Evolutionary conservation across 1,140 invertebrate genomes (phyloP), one percentile per base, ranked within the genome.

Genomic region (Lepidotrigona ventralis): DNA sequence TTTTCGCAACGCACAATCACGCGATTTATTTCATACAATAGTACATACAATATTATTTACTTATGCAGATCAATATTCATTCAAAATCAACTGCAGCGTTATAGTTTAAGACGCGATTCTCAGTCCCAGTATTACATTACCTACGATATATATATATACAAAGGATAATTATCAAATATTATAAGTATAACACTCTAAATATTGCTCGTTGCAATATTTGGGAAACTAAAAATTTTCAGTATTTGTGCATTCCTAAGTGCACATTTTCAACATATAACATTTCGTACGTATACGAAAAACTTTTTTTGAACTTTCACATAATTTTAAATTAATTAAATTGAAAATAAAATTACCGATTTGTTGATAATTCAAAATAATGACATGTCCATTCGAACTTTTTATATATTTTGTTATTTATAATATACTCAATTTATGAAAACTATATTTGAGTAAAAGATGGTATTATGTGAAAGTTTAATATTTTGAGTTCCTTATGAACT

Each of bases 1-100:
- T 90, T 86, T 89, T 77, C 51, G 76, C 63, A 60, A 83, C 86
- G 68, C 83, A 85, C 81, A 88, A 66, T 89, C 76, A 82, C 69
- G 84, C 72, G 70, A 84, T 89, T 85, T 89, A 77, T 72, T 89
- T 86, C 72, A 83, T 87, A 89, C 83, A 90, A 89, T 87, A 89
- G 64, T 77, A 85, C 84, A 81, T 86, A 88, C 85, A 88, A 72
- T 83, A 68, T 82, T 81, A 82, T 79, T 72, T 75, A 69, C 63
- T 83, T 88, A 88, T 29, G 51, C 73, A 80, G 33, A 69, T 54
- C 81, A 88, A 6, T 77, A 29, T 85, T 79, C 74, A 58, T 83
- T 72, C 51, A 53, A 80, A 88, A 53, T 79, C 64, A 79, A 74
- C 73, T 83, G 53, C 23, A 85, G 58, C 69, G n/a, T 85, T 75